Base-by-base conservation (phyloP, 2,113 vertebrate species). In the Halichoeres trimaculatus region DNA sequence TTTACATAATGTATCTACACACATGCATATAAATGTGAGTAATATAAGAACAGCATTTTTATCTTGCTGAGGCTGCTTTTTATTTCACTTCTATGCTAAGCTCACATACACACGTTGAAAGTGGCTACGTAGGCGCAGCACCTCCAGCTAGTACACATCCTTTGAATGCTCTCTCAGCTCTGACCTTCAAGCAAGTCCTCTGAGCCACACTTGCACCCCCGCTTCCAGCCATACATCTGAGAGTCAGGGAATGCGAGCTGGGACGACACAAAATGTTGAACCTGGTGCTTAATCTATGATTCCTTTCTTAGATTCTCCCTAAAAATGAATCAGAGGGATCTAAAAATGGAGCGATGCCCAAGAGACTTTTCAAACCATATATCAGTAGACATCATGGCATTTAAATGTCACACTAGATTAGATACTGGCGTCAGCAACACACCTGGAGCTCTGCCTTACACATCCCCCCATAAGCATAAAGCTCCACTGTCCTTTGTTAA, bases 331-430 rank as follows among this genome's bases (percentile, higher is more conserved):
- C 78, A 76, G 26, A 85, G 71, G 60, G 57, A 72, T 65, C 65
- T 67, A 47, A 60, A 86, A 69, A 43, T 54, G 48, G 75, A 78
- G 6, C 30, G 64, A 60, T 70, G 52, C 67, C 76, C 62, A 13
- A 56, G 20, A 64, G 61, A 35, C 54, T 71, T 66, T 73, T 63
- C 64, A 67, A 30, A 72, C 89, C 40, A 88, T 86, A 89, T 78
- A 89, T 86, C 88, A 89, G 77, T 60, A 54, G 83, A 74, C 69
- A 74, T 84, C 80, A 87, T 89, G 90, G 78, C 91, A 93, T 93
- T 93, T 92, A 93, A 94, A 93, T 93, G 92, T 90, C 91, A 93
- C 30, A 55, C 80, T 64, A 72, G 78, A 91, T 88, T 89, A 85
- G 87, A 81, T 75, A 80, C 67, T 80, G 76, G 66, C 76, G 16